Percentiles rank a stretch among this genome's conserved stretches.
Evolutionary conservation across 2,888 invertebrate species (phyloP).

Genomic region (Unio delphinus): DNA sequence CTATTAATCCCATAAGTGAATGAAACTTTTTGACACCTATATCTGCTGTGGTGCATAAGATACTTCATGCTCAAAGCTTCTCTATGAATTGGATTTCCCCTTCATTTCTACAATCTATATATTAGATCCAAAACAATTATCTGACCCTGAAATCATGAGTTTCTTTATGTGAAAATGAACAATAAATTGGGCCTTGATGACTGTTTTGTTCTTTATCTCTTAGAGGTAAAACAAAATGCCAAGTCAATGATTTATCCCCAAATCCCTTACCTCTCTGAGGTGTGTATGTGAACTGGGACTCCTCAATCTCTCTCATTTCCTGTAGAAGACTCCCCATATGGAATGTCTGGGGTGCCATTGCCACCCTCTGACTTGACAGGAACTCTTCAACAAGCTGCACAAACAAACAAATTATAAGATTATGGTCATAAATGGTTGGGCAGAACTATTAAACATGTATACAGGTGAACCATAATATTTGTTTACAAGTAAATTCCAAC

Average conservation of each 20-base stretch:
- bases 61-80: no score
- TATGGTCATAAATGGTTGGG: neutral
- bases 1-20: no score
- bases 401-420: neutral
- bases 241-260: no score
- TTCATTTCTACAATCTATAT: no score
- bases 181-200: no score
- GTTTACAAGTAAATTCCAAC: no score
- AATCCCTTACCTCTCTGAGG: slow-evolving; percentile 61
- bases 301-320: slow-evolving; percentile 87
- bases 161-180: neutral
- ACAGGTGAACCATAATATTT: neutral
- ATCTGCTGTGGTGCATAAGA: no score
- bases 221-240: neutral
- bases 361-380: slow-evolving; percentile 75
- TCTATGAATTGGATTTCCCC: no score
- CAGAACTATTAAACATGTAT: neutral
- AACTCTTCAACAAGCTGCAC: slow-evolving; percentile 87
- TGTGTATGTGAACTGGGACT: slow-evolving; percentile 58
- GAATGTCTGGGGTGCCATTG: slow-evolving; percentile 82
- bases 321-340: slow-evolving; percentile 89
- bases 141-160: neutral
- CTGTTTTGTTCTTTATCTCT: no score
- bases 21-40: no score
- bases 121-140: no score